Evolutionary conservation across 2,797 vertebrate species (phyloP).

Genomic region (Decapterus maruadsi): DNA sequence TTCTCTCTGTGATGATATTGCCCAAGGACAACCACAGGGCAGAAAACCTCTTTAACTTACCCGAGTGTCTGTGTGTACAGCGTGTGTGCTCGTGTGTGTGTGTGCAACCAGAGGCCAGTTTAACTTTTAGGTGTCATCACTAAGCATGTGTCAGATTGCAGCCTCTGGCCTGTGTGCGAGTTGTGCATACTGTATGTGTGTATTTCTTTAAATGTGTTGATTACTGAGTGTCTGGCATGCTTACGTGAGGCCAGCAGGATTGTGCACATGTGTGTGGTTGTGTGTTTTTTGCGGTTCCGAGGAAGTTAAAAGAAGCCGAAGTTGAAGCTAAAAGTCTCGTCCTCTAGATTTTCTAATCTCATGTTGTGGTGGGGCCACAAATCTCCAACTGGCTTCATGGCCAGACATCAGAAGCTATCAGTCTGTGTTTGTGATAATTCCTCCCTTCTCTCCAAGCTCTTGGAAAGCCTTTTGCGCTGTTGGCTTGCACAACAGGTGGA

Average conservation of each 20-base stretch:
- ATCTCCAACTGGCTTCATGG: constrained; percentile 59
- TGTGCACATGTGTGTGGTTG: background rate
- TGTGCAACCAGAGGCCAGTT: constrained; percentile 51
- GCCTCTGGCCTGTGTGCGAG: constrained; percentile 36
- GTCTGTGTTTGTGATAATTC: constrained; percentile 52
- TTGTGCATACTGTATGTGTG: background rate
- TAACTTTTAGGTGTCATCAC: constrained; percentile 61
- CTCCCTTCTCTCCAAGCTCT: constrained; percentile 41
- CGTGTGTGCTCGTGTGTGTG: constrained; percentile 21
- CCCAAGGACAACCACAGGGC: constrained; percentile 78
- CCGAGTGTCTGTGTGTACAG: constrained; percentile 46
- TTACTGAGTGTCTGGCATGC: constrained; percentile 7
- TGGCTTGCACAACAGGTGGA: constrained; percentile 68
- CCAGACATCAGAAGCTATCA: constrained; percentile 65
- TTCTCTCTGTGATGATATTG: constrained; percentile 82
- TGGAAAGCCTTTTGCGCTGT: constrained; percentile 55
- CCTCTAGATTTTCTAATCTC: constrained; percentile 32
- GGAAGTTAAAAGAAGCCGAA: constrained; percentile 34
- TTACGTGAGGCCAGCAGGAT: constrained; percentile 6
- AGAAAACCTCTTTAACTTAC: constrained; percentile 77
- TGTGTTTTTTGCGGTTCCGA: constrained; percentile 15
- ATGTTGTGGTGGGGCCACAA: constrained; percentile 31
- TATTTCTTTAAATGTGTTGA: background rate
- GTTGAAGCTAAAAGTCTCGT: constrained; percentile 32
- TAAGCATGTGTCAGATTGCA: constrained; percentile 61